Evolutionary conservation across 2,888 invertebrate genomes (phyloP).

Genomic region (Eurytoma adleriae): DNA sequence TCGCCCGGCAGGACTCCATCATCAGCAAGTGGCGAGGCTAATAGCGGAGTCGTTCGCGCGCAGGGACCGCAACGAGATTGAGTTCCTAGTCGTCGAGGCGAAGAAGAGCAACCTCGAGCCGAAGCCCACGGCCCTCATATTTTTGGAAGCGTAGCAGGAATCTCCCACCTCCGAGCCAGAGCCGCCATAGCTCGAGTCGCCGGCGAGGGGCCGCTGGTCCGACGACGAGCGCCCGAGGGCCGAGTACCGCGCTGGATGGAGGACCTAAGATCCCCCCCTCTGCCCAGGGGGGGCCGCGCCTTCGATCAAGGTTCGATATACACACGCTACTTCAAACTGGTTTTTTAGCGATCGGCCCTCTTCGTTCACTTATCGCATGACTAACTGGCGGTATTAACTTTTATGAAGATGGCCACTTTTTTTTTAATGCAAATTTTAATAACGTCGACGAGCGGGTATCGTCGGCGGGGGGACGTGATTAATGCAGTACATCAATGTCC

Average conservation of each 20-base stretch:
- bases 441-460: no score
- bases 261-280: constrained; percentile 17
- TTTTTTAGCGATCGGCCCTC: no score
- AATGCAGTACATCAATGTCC: no score
- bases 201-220: constrained; percentile 52
- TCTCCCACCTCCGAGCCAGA: constrained; percentile 76
- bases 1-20: constrained; percentile 68
- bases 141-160: constrained; percentile 92
- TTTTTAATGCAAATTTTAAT: no score
- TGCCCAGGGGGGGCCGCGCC: not conserved
- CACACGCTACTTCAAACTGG: no score
- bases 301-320: constrained; percentile 1
- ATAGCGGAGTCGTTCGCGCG: constrained; percentile 96
- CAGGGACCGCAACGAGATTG: constrained; percentile 91
- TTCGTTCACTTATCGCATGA: no score
- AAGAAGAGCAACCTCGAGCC: constrained; percentile 94
- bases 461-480: no score
- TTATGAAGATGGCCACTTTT: no score
- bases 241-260: constrained; percentile 18
- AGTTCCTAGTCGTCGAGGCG: constrained; percentile 95
- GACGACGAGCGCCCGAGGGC: constrained; percentile 55
- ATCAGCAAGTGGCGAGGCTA: constrained; percentile 88
- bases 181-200: constrained; percentile 68
- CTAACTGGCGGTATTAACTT: no score
- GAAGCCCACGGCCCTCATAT: constrained; percentile 93